Evolutionary conservation across 2,888 invertebrate genomes (phyloP).

Genomic region (Cremastobaeus sp.): DNA sequence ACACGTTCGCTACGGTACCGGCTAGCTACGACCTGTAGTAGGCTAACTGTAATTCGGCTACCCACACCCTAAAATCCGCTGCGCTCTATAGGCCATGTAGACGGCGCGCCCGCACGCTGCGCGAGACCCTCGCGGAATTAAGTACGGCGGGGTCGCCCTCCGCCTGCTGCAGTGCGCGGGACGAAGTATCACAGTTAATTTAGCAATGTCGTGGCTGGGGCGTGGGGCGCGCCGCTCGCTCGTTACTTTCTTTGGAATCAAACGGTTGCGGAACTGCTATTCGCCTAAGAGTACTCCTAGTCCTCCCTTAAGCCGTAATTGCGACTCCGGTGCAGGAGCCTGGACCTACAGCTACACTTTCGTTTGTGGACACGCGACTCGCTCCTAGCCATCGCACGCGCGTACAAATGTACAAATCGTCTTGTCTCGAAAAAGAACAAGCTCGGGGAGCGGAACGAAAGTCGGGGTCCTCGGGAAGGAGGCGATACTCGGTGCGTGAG

Average conservation of each 20-base stretch:
- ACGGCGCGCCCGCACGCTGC: slow-evolving; percentile 29
- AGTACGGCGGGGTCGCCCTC: neutral
- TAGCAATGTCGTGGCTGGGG: neutral
- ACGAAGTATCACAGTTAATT: neutral
- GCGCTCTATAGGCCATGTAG: slow-evolving; percentile 50
- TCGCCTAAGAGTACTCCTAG: no score
- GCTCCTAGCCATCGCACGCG: slow-evolving; percentile 29
- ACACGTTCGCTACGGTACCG: slow-evolving; percentile 34
- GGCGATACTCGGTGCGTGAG: slow-evolving; percentile 43
- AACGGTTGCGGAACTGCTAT: slow-evolving; percentile 32
- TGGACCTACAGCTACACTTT: slow-evolving; percentile 64
- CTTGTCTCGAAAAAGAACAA: slow-evolving; percentile 35
- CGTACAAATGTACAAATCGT: no score
- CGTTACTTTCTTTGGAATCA: slow-evolving; percentile 56
- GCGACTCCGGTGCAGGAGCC: no score
- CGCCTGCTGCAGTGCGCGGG: no score
- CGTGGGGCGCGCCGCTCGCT: neutral
- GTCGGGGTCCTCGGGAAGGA: slow-evolving; percentile 10
- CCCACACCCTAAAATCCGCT: slow-evolving; percentile 54
- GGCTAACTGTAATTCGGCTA: slow-evolving; percentile 52
- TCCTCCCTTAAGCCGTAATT: no score
- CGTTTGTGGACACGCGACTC: slow-evolving; percentile 63
- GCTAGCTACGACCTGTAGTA: slow-evolving; percentile 45
- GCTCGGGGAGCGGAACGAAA: neutral
- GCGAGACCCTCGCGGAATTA: slow-evolving; percentile 6